phyloP scores from a whole-genome alignment of 2,797 vertebrate genomes.

The Sebastes oblongus region DNA sequence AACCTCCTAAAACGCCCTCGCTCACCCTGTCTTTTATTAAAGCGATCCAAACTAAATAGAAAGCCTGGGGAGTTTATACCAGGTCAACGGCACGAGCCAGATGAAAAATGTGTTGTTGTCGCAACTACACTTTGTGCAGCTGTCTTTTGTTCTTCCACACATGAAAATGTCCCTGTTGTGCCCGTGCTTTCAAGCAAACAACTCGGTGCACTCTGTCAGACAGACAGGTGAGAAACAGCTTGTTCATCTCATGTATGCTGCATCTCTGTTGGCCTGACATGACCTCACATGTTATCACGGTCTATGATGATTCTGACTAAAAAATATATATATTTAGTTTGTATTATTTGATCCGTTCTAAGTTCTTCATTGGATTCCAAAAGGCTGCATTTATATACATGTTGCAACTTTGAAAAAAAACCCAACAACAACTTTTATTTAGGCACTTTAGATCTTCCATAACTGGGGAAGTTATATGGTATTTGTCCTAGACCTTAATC shows the following conservation, averaged over 20 bases:
- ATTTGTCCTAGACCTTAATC: not conserved
- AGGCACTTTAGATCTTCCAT: not conserved
- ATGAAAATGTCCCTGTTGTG: not conserved
- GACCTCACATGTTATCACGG: not conserved
- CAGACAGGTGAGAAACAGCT: not conserved
- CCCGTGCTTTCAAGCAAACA: conserved; percentile 27
- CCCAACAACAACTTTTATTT: not conserved
- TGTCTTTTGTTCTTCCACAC: conserved; percentile 48
- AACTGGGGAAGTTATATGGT: not conserved
- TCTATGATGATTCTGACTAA: not conserved
- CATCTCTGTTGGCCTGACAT: not conserved
- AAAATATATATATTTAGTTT: not conserved
- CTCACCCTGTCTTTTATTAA: not conserved
- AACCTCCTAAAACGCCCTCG: not conserved
- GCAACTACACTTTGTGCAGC: conserved; percentile 37
- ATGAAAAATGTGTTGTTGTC: conserved; percentile 36
- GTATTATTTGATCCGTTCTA: not conserved
- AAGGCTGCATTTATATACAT: not conserved
- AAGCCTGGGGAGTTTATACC: conserved; percentile 40
- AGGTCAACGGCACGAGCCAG: conserved; percentile 25
- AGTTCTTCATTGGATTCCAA: not conserved
- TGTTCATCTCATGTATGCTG: not conserved
- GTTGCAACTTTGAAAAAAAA: not conserved
- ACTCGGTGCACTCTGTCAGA: not conserved
- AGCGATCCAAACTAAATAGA: conserved; percentile 64